These are phyloP conservation scores for Galago senegalensis DNA, from an alignment of 2,797 vertebrate genomes.

Conservation along the genomic window DNA sequence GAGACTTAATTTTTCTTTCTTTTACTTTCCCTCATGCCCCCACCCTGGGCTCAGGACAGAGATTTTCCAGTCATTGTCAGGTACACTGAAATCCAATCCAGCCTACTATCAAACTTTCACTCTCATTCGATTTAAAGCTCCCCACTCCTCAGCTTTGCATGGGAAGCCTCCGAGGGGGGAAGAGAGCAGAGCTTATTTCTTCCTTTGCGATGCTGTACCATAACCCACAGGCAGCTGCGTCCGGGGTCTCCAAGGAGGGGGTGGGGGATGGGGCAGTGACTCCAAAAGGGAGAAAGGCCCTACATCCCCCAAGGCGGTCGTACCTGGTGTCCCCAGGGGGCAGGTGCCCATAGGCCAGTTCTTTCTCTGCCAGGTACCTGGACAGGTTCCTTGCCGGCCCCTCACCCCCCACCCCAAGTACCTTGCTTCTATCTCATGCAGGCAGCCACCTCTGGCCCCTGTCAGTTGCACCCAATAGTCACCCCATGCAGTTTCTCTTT, in stretches of 20 bases:
- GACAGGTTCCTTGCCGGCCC: background rate
- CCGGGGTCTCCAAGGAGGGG: rapidly evolving
- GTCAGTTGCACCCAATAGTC: background rate
- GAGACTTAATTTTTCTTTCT: background rate
- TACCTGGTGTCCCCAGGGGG: background rate
- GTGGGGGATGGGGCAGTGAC: rapidly evolving
- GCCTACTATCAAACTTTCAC: background rate
- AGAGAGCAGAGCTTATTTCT: background rate
- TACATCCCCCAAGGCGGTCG: no score
- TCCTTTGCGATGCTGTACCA: background rate
- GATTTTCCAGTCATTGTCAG: background rate
- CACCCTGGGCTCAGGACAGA: background rate
- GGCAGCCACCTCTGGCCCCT: background rate
- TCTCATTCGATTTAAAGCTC: background rate
- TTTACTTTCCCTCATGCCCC: background rate
- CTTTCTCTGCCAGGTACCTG: background rate
- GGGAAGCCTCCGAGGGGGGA: background rate
- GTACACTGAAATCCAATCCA: background rate
- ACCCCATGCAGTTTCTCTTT: no score
- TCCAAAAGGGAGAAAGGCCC: background rate
- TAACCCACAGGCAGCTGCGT: no score
- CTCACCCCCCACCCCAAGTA: rapidly evolving
- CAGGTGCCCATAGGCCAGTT: background rate
- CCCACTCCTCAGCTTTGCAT: no score
- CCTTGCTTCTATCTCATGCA: background rate